phyloP scores from a whole-genome alignment of 2,888 invertebrate genomes.

The Zhuqinia jingwanae region DNA sequence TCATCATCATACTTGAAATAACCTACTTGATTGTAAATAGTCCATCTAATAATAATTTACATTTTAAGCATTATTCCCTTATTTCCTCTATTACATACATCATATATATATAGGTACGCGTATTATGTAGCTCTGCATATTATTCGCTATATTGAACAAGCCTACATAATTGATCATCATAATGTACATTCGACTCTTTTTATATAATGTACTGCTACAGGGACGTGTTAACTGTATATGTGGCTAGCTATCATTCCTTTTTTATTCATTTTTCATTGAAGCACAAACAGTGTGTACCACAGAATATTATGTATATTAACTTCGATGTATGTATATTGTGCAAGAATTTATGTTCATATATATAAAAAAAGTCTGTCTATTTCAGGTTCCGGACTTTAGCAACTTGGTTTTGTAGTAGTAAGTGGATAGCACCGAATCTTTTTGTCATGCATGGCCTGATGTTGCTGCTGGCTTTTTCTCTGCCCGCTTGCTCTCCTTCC shows the following conservation, averaged over 20 bases:
- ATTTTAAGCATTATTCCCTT: not conserved
- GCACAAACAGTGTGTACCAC: too few species aligned
- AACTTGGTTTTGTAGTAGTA: conserved; percentile 41
- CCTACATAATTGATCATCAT: conserved; percentile 31
- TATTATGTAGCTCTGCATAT: not conserved
- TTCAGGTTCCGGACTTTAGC: conserved; percentile 55
- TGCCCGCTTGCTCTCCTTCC: conserved; percentile 7
- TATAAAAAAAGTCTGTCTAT: conserved; percentile 8
- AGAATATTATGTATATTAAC: too few species aligned
- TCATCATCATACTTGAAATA: conserved; percentile 3
- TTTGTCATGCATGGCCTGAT: conserved; percentile 64
- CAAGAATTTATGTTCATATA: not conserved
- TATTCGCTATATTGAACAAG: too few species aligned
- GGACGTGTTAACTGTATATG: not conserved
- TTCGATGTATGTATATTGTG: not conserved
- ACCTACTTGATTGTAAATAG: conserved; percentile 29
- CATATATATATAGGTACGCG: not conserved
- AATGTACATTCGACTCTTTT: not conserved
- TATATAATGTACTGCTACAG: not conserved
- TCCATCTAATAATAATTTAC: conserved; percentile 41
- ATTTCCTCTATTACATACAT: not conserved
- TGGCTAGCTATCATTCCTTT: conserved; percentile 23
- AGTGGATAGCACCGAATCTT: conserved; percentile 56
- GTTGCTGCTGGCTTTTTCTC: conserved; percentile 57
- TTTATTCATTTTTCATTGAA: conserved; percentile 19